A percentile compares a stretch with the other conserved stretches of the same genome.
These are phyloP conservation scores for Fregata magnificens DNA, from an alignment of 2,113 vertebrate species.

Conservation along the genomic window DNA sequence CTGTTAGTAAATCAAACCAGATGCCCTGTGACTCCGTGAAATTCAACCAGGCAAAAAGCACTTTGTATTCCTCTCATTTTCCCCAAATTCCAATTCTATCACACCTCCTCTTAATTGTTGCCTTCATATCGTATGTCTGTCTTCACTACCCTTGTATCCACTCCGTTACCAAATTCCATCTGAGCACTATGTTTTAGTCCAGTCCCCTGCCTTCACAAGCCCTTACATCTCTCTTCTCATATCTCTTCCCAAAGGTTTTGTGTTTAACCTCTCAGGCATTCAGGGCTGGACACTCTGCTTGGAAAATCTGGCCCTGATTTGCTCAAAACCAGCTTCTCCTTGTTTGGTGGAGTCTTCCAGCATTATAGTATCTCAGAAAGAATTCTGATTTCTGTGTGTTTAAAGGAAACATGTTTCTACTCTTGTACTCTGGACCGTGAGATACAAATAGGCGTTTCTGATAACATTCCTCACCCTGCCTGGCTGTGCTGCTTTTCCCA, in stretches of 20 bases:
- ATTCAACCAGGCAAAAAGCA: neutral
- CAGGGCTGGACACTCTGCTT: neutral
- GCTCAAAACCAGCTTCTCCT: neutral
- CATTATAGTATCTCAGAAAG: neutral
- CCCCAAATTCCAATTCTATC: neutral
- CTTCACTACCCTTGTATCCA: neutral
- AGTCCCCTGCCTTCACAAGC: neutral
- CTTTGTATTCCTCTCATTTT: neutral
- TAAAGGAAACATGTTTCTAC: neutral
- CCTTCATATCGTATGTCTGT: rapidly evolving
- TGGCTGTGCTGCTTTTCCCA: neutral
- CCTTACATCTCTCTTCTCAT: neutral
- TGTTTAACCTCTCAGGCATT: neutral
- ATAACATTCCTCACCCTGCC: conserved; percentile 18
- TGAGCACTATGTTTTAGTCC: neutral
- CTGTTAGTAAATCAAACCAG: neutral
- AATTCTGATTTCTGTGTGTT: neutral
- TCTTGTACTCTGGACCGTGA: neutral
- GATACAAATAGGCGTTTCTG: neutral
- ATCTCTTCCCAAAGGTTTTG: neutral
- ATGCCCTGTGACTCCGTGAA: neutral
- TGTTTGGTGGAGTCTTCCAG: neutral
- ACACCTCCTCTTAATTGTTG: neutral
- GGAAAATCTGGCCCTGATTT: neutral
- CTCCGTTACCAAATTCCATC: neutral